Evolutionary conservation across 2,888 invertebrate species (phyloP).

Genomic region (Agrilus mali): DNA sequence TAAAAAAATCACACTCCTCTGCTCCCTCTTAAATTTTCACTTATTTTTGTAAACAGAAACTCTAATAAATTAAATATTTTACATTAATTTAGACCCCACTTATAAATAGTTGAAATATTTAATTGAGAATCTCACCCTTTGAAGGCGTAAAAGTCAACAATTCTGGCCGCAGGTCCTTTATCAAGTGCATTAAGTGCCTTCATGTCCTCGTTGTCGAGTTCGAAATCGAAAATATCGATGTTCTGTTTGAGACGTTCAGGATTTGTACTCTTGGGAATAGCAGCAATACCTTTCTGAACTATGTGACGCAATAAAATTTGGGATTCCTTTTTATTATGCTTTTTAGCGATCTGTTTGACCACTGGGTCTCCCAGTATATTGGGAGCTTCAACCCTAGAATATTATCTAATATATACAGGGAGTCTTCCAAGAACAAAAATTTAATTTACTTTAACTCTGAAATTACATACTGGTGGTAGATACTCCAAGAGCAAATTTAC

Average conservation of each 20-base stretch:
- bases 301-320: constrained; percentile 61
- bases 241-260: constrained; percentile 61
- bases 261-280: constrained; percentile 78
- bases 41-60: too few relatives aligned
- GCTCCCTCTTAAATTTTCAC: too few relatives aligned
- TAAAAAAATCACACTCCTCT: too few relatives aligned
- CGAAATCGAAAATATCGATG: constrained; percentile 62
- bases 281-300: constrained; percentile 57
- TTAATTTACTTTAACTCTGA: too few relatives aligned
- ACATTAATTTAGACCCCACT: too few relatives aligned
- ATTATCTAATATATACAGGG: neutral
- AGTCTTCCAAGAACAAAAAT: too few relatives aligned
- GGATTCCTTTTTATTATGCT: constrained; percentile 55
- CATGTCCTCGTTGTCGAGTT: constrained; percentile 50
- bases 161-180: constrained; percentile 47
- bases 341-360: constrained; percentile 38
- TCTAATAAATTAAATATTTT: too few relatives aligned
- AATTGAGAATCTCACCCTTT: constrained; percentile 38
- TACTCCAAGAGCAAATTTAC: too few relatives aligned
- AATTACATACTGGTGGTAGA: too few relatives aligned
- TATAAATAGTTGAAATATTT: neutral
- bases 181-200: constrained; percentile 47
- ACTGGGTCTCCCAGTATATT: constrained; percentile 50
- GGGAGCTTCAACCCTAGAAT: constrained; percentile 45
- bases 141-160: constrained; percentile 60